phyloP scores from a whole-genome alignment of 2,113 vertebrate species.

The Pygoscelis antarcticus region DNA sequence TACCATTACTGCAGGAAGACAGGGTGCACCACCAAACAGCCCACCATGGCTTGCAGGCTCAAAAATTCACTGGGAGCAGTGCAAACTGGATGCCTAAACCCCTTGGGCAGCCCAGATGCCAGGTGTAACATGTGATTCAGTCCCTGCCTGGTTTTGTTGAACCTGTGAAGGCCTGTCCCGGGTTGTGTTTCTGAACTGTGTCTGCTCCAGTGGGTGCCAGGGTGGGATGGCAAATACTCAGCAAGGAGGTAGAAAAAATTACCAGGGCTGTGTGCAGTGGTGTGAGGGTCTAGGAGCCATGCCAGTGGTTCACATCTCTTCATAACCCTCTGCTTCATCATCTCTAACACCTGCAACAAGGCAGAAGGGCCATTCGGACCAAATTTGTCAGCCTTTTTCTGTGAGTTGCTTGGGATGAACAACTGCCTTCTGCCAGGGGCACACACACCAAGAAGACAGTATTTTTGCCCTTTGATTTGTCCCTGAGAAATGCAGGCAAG shows the following conservation, averaged over 20 bases:
- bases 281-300: neutral
- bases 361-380: neutral
- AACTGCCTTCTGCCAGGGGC: neutral
- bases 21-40: neutral
- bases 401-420: neutral
- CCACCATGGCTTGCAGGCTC: neutral
- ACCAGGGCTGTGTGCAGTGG: neutral
- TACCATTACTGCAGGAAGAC: neutral
- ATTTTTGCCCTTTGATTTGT: neutral
- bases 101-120: neutral
- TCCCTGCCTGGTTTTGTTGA: neutral
- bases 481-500: neutral
- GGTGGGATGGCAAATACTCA: neutral
- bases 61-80: neutral
- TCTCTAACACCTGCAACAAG: neutral
- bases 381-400: neutral
- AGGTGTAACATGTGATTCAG: neutral
- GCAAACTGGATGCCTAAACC: neutral
- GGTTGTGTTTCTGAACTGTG: neutral
- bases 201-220: neutral
- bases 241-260: neutral
- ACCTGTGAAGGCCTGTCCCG: neutral
- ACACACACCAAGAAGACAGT: neutral
- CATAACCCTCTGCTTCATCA: neutral
- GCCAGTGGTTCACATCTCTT: neutral